Conservation (phyloP, 2,797 vertebrate species). For the Aplochiton taeniatus region DNA sequence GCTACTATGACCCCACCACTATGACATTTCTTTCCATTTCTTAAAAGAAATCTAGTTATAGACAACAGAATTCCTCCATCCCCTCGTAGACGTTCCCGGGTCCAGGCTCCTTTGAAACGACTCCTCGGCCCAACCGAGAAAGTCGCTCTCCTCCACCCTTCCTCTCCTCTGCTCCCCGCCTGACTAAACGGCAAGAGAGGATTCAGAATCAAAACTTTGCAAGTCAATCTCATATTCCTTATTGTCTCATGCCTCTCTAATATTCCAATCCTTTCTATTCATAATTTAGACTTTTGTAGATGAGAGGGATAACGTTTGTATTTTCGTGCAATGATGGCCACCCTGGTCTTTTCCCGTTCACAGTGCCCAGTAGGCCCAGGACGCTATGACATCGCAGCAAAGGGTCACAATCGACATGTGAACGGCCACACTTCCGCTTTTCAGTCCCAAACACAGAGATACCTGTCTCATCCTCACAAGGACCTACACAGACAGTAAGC, state of each 20-base stretch:
- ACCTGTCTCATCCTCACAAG: slow-evolving; percentile 21
- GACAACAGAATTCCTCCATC: neutral
- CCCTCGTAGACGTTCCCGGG: slow-evolving; percentile 49
- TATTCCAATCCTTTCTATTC: too few relatives aligned
- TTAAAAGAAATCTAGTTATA: neutral
- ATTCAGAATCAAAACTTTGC: slow-evolving; percentile 55
- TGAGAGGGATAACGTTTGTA: neutral
- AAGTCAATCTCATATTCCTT: slow-evolving; percentile 28
- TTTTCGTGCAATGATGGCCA: neutral
- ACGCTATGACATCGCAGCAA: slow-evolving; percentile 55
- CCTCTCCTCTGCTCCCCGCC: slow-evolving; percentile 61
- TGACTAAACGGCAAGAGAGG: slow-evolving; percentile 35
- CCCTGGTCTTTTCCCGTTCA: neutral
- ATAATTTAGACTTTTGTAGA: neutral
- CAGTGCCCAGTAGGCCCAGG: slow-evolving; percentile 68
- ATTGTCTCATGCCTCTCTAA: neutral
- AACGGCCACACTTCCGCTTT: slow-evolving; percentile 6
- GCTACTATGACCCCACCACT: slow-evolving; percentile 22
- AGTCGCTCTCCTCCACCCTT: slow-evolving; percentile 52
- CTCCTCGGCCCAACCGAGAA: slow-evolving; percentile 11
- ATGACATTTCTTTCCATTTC: neutral
- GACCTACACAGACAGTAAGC: slow-evolving; percentile 67
- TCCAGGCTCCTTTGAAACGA: slow-evolving; percentile 53
- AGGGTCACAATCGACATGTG: neutral
- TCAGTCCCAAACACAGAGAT: slow-evolving; percentile 12